phyloP scores from a whole-genome alignment of 2,888 invertebrate genomes.

The Pomacea canaliculata region DNA sequence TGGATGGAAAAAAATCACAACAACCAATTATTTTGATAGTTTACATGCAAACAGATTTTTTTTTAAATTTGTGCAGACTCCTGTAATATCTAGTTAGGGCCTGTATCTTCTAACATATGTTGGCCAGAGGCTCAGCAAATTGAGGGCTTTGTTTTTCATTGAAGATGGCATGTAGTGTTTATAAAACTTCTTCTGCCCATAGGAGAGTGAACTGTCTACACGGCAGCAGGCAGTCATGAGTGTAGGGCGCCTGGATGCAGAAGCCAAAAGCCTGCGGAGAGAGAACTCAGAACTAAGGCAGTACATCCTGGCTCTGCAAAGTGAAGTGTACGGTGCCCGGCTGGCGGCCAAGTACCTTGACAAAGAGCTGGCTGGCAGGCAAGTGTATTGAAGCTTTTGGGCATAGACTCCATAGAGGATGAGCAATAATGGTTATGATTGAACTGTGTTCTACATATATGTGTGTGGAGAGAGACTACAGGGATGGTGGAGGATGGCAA shows the following conservation, averaged over 20 bases:
- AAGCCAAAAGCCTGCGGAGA: conserved; percentile 72
- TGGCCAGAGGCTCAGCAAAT: no score
- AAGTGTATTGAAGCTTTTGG: conserved; percentile 15
- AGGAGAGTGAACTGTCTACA: conserved; percentile 72
- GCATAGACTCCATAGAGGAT: no score
- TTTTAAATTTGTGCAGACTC: no score
- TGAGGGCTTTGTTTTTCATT: no score
- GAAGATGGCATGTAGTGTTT: no score
- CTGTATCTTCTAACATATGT: no score
- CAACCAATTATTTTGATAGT: no score
- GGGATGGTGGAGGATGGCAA: neutral
- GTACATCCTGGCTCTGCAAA: conserved; percentile 80
- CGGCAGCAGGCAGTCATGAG: conserved; percentile 68
- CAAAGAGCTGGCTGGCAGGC: conserved; percentile 82
- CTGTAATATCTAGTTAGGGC: no score
- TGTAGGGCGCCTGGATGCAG: conserved; percentile 70
- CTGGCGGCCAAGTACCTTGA: conserved; percentile 88
- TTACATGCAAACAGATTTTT: no score
- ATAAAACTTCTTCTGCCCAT: conserved; percentile 26
- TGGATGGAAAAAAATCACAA: neutral
- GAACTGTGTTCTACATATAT: no score
- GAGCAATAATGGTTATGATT: no score
- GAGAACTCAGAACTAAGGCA: conserved; percentile 81
- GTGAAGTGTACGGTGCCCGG: conserved; percentile 86
- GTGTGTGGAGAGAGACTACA: no score